Base-by-base conservation (phyloP, 2,797 vertebrate species). In the Champsocephalus gunnari region DNA sequence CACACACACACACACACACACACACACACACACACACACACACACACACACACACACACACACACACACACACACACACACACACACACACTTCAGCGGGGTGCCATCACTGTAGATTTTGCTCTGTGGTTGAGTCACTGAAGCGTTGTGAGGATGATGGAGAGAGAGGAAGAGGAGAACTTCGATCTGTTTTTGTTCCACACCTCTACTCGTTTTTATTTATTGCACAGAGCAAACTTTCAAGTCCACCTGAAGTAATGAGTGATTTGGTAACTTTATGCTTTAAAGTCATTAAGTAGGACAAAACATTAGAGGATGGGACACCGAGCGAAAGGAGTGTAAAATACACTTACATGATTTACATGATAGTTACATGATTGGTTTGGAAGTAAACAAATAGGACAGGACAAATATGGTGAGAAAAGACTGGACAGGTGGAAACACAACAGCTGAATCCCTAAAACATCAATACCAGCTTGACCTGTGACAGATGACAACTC, bases 51-150 rank as follows among this genome's bases (percentile, higher is more conserved):
- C 56, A 57, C 85, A 55, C 32, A 47, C 66, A 11, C 19, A 28
- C 54, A 66, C 32, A 64, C 58, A 28, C 34, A 54, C 83, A 38
- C 19, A 47, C 58, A 67, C 48, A 59, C 64, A 45, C 47, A 60
- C 85, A 55, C 32, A 47, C 66, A 28, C 4, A 28, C 28, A 28
- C 28, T 28, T 84, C 80, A 74, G 73, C 56, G 66, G 90, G 88
- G 90, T 83, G 89, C 88, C 90, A 88, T 94, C 92, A 88, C 75
- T 69, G 84, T 63, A 80, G 84, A 90, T 90, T 87, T 72, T 75
- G 62, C 84, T 91, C 73, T 82, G 50, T 57, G 76, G 51, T 82
- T 41, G 78, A 90, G 83, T 87, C 88, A 91, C 74, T 75, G 77
- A 88, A 79, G 78, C 87, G 87, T 61, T 75, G 63, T 70, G 71